Evolutionary conservation across 2,888 invertebrate species (phyloP).

Genomic region (Cancer borealis): DNA sequence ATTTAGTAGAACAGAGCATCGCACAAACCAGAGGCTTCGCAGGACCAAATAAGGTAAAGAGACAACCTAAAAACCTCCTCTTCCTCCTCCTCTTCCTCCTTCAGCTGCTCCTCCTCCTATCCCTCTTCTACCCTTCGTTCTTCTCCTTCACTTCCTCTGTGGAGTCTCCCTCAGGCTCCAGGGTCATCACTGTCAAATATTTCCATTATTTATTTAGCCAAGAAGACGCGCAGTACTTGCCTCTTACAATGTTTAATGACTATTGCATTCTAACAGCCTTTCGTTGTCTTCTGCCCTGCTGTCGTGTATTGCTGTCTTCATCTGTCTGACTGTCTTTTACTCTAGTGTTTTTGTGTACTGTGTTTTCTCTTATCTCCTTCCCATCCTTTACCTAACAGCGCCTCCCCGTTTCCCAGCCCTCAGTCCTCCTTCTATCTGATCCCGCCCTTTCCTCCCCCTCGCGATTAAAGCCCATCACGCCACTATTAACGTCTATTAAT

Average conservation of each 20-base stretch:
- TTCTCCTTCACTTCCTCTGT: not conserved
- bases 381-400: slow-evolving; percentile 3
- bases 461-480: slow-evolving; percentile 32
- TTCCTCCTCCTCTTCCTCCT: not conserved
- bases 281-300: slow-evolving; percentile 6
- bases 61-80: not conserved
- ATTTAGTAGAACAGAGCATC: not conserved
- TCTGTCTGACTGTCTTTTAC: slow-evolving; percentile 27
- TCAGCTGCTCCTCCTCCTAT: not conserved
- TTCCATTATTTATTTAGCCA: slow-evolving; percentile 27
- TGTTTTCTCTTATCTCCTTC: slow-evolving; percentile 20
- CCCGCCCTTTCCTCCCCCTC: not conserved
- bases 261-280: slow-evolving; percentile 27
- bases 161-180: not conserved
- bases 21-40: not conserved
- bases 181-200: slow-evolving; percentile 32
- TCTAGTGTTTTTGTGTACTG: slow-evolving; percentile 27
- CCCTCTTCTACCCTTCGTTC: not conserved
- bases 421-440: slow-evolving; percentile 15
- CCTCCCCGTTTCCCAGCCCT: slow-evolving; percentile 13
- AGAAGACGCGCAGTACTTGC: not conserved
- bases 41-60: not conserved
- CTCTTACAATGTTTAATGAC: slow-evolving; percentile 20
- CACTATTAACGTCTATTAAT: slow-evolving; percentile 32
- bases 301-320: slow-evolving; percentile 22